Evolutionary conservation across 2,113 vertebrate genomes (phyloP).

Genomic region (Pseudorectes ferrugineus): DNA sequence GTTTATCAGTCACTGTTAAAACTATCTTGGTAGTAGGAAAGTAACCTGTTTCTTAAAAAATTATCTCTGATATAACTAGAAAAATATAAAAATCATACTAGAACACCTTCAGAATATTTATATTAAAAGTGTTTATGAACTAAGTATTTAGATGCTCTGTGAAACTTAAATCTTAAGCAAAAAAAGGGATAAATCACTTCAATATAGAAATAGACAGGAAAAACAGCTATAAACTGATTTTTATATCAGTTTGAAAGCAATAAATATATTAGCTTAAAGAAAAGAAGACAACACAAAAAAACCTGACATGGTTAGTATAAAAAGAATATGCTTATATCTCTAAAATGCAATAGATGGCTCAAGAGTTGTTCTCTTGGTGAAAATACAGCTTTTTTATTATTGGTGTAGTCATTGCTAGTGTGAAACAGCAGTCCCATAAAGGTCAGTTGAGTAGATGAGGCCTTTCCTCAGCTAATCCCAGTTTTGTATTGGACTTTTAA

Average conservation of each 20-base stretch:
- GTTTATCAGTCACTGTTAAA: background rate
- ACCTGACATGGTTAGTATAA: background rate
- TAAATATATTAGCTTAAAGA: background rate
- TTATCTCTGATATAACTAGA: background rate
- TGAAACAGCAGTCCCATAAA: background rate
- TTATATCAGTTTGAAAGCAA: background rate
- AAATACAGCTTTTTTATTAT: background rate
- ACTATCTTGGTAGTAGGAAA: background rate
- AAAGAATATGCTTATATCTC: background rate
- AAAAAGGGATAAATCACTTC: background rate
- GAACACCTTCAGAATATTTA: background rate
- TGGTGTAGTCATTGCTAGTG: background rate
- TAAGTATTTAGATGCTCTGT: background rate
- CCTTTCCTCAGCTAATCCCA: background rate
- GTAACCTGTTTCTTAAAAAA: background rate
- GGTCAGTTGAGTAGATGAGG: background rate
- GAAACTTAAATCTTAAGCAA: background rate
- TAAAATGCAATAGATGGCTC: background rate
- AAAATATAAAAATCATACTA: background rate
- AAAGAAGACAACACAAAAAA: background rate
- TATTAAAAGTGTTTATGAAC: background rate
- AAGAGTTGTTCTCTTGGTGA: background rate
- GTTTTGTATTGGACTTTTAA: background rate
- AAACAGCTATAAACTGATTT: background rate
- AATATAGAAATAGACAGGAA: background rate